Percentiles rank a stretch among this genome's conserved stretches.
Conservation (phyloP, 37 sponge, comb jelly and placozoan species). For the Chondrilla cf. caribensis region DNA sequence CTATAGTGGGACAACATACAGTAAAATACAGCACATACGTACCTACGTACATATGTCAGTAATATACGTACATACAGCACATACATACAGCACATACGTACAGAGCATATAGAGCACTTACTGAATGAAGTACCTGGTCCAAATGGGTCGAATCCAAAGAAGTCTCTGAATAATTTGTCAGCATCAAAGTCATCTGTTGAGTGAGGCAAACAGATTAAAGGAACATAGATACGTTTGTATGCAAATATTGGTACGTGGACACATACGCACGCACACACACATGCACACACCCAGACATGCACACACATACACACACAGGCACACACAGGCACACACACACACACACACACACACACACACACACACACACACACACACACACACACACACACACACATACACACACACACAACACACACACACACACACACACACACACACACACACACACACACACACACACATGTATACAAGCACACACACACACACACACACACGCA, state of each 20-base stretch:
- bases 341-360: neutral
- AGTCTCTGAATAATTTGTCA: neutral
- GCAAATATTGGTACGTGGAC: neutral
- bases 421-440: neutral
- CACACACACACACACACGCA: too few relatives aligned
- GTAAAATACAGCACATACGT: neutral
- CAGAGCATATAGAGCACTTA: neutral
- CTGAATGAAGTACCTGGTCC: neutral
- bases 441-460: neutral
- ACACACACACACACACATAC: neutral
- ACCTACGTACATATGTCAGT: neutral
- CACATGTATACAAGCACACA: too few relatives aligned
- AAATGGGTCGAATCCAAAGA: neutral
- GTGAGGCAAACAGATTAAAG: too few relatives aligned
- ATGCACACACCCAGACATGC: neutral
- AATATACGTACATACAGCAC: too few relatives aligned
- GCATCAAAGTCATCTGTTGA: conserved; percentile 1
- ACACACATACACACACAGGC: neutral
- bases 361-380: too few relatives aligned
- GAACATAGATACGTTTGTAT: too few relatives aligned
- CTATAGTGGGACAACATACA: too few relatives aligned
- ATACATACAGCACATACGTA: neutral
- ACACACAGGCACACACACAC: neutral
- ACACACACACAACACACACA: neutral
- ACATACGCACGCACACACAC: neutral